phyloP scores from a whole-genome alignment of 2,113 vertebrate genomes.

The Pavo muticus region DNA sequence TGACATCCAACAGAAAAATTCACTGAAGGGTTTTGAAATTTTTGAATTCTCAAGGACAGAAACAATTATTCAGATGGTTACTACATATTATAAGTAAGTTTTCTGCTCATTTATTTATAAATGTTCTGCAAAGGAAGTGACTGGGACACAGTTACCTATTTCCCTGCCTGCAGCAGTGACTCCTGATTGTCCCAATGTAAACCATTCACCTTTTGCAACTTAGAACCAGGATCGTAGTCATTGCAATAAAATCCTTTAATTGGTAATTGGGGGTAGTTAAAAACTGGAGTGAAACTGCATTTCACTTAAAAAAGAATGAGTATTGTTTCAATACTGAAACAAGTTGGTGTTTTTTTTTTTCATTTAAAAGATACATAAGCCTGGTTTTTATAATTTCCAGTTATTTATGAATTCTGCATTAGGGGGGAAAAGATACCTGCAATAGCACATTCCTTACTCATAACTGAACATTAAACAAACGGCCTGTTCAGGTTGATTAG shows the following conservation, averaged over 20 bases:
- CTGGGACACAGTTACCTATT: background rate
- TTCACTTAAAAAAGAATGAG: background rate
- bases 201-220: background rate
- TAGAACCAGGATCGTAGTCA: background rate
- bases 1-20: background rate
- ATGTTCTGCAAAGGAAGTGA: fast-evolving
- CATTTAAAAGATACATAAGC: background rate
- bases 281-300: background rate
- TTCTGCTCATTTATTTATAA: background rate
- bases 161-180: background rate
- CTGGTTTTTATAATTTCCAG: background rate
- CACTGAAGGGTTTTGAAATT: background rate
- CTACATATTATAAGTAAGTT: background rate
- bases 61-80: background rate
- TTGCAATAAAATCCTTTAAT: background rate
- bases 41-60: background rate
- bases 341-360: background rate
- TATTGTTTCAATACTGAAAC: background rate
- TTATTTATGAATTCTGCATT: background rate
- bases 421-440: background rate
- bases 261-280: background rate
- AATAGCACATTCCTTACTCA: background rate
- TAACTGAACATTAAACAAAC: background rate
- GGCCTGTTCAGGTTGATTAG: background rate
- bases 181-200: background rate